A percentile compares a stretch with the other conserved stretches of the same genome.
Evolutionary conservation across 2,113 vertebrate genomes (phyloP).

Genomic region (Falco punctatus): DNA sequence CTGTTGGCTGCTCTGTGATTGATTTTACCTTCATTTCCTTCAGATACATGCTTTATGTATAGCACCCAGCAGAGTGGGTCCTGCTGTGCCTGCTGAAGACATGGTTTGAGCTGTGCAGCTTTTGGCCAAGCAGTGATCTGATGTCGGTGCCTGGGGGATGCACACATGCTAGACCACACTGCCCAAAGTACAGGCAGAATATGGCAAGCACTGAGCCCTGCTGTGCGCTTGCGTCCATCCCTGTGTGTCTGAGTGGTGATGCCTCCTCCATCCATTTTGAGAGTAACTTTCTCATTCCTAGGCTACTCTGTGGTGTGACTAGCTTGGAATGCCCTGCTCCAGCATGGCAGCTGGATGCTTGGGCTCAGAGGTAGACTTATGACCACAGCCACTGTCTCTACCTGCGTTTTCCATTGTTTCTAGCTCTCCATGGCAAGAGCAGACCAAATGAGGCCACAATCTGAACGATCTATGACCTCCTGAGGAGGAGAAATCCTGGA

Average conservation of each 20-base stretch:
- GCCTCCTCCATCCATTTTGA: background rate
- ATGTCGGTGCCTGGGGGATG: background rate
- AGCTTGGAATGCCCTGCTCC: background rate
- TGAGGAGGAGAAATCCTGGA: background rate
- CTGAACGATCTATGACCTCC: background rate
- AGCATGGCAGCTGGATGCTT: rapidly evolving
- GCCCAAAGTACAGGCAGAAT: background rate
- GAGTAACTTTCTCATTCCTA: background rate
- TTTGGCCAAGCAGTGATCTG: background rate
- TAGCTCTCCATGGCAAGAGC: background rate
- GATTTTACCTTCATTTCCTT: background rate
- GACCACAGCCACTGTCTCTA: background rate
- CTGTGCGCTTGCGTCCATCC: background rate
- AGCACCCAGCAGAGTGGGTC: background rate
- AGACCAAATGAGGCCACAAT: background rate
- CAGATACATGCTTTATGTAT: rapidly evolving
- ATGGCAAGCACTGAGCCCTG: background rate
- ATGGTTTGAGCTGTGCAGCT: background rate
- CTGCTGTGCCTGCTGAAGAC: background rate
- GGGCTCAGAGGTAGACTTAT: background rate
- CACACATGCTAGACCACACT: rapidly evolving
- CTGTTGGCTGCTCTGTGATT: background rate
- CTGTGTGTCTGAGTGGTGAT: rapidly evolving
- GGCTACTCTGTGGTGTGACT: background rate
- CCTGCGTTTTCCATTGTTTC: background rate